A percentile compares a stretch with the other conserved stretches of the same genome.
phyloP scores from a whole-genome alignment of 2,888 invertebrate species.

The Cephus rjabovi region DNA sequence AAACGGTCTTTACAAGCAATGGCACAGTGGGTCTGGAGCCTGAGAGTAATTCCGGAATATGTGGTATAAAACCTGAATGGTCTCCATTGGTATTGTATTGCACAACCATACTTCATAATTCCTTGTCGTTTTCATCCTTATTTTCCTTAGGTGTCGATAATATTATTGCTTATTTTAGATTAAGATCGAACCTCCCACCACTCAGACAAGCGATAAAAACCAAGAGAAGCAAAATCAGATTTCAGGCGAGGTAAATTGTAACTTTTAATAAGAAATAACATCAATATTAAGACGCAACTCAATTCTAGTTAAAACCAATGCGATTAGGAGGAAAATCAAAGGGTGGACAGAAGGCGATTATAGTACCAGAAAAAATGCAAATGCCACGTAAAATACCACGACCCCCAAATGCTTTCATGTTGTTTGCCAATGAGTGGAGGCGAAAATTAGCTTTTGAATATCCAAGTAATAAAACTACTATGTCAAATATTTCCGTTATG shows the following conservation, averaged over 20 bases:
- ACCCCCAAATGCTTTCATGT: slow-evolving; percentile 70
- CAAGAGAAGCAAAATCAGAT: slow-evolving; percentile 6
- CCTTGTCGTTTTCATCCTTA: neutral
- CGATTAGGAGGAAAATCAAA: slow-evolving; percentile 16
- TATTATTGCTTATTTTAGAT: slow-evolving; percentile 36
- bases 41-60: slow-evolving; percentile 20
- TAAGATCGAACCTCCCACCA: slow-evolving; percentile 56
- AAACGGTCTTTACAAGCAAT: slow-evolving; percentile 35
- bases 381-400: slow-evolving; percentile 58
- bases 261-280: neutral
- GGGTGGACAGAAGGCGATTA: slow-evolving; percentile 9
- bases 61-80: slow-evolving; percentile 22
- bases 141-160: neutral
- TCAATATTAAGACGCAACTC: neutral
- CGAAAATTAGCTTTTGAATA: slow-evolving; percentile 65
- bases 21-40: slow-evolving; percentile 26
- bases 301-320: slow-evolving; percentile 11
- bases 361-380: slow-evolving; percentile 9
- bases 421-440: slow-evolving; percentile 69
- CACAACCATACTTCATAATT: neutral
- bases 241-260: slow-evolving; percentile 3
- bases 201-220: slow-evolving; percentile 51
- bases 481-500: neutral
- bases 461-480: slow-evolving; percentile 50
- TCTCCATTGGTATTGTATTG: slow-evolving; percentile 15